Percentiles rank a stretch among this genome's conserved stretches.
Evolutionary conservation across 2,888 invertebrate genomes (phyloP).

Genomic region (Rhimphoctona megacephalus): DNA sequence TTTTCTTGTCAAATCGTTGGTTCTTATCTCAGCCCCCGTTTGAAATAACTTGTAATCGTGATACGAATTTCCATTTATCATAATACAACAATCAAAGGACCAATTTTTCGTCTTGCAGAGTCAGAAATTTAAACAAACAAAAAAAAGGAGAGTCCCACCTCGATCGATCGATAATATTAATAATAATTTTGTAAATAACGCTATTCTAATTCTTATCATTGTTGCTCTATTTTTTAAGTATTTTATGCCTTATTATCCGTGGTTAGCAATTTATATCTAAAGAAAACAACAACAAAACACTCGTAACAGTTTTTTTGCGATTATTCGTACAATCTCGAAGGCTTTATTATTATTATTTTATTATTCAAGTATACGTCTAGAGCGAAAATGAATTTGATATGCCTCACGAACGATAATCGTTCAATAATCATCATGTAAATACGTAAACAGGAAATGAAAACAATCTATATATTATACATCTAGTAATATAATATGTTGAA

Average conservation of each 20-base stretch:
- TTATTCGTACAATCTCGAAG: conserved; percentile 46
- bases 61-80: conserved; percentile 1
- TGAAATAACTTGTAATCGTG: background rate
- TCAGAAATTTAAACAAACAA: background rate
- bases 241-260: conserved; percentile 18
- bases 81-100: conserved; percentile 5
- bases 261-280: conserved; percentile 26
- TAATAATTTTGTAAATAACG: conserved; percentile 64
- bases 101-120: background rate
- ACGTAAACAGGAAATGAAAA: conserved; percentile 45
- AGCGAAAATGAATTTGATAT: conserved; percentile 51
- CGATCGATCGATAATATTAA: conserved; percentile 52
- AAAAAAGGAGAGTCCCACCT: conserved; percentile 9
- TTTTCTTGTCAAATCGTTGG: background rate
- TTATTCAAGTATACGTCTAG: conserved; percentile 49
- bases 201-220: conserved; percentile 58
- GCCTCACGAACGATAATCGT: conserved; percentile 55
- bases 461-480: conserved; percentile 35
- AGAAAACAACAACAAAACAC: conserved; percentile 12
- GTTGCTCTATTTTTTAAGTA: conserved; percentile 68
- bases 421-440: conserved; percentile 65
- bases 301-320: conserved; percentile 33
- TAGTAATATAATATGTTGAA: conserved; percentile 61
- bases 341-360: conserved; percentile 65
- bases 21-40: background rate